Conservation (phyloP, 2,113 vertebrate species). For the Chaetops frenatus region DNA sequence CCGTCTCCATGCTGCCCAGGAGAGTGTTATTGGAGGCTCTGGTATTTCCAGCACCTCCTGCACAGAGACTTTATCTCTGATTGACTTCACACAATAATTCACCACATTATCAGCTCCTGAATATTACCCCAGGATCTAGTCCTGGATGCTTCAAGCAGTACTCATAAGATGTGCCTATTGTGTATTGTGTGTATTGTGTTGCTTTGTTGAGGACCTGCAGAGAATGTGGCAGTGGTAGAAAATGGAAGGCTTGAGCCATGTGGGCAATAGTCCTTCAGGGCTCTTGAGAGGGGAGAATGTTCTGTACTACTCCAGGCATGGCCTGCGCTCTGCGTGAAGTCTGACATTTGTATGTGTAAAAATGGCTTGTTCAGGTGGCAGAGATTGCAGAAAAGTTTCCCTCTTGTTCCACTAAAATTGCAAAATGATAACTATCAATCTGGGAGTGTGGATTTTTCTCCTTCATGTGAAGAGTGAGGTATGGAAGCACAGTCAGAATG, state of each 20-base stretch:
- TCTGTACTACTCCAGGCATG: not conserved
- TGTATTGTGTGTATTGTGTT: no score
- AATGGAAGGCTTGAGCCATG: not conserved
- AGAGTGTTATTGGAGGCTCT: not conserved
- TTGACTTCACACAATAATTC: not conserved
- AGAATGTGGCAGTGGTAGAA: not conserved
- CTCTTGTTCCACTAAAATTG: conserved; percentile 17
- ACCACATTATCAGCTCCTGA: not conserved
- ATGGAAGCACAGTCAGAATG: not conserved
- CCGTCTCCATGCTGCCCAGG: not conserved
- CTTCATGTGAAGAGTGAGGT: not conserved
- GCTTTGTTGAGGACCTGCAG: not conserved
- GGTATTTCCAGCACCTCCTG: not conserved
- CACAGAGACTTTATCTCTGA: not conserved
- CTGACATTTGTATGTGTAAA: not conserved
- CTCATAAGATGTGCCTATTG: not conserved
- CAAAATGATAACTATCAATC: not conserved
- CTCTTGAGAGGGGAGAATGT: not conserved
- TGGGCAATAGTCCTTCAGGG: not conserved
- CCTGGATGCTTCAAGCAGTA: not conserved
- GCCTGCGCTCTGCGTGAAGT: not conserved
- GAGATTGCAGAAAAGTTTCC: not conserved
- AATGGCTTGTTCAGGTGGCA: not conserved
- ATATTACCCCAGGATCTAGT: not conserved
- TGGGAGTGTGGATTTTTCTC: conserved; percentile 1